Evolutionary conservation across 2,113 vertebrate species (phyloP).

Genomic region (Ictidomys tridecemlineatus): DNA sequence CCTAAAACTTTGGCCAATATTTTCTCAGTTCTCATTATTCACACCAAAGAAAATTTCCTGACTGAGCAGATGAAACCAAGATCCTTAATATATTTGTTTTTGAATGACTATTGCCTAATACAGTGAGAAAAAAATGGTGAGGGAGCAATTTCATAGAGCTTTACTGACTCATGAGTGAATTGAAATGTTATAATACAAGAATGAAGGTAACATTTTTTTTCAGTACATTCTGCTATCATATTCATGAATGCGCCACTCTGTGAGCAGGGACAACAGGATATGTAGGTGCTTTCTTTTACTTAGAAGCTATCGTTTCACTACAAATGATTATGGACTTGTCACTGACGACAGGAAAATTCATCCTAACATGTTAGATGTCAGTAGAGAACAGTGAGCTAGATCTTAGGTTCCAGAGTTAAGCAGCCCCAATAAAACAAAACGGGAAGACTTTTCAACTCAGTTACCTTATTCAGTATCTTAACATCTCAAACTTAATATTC

Average conservation of each 20-base stretch:
- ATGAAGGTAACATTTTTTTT: background rate
- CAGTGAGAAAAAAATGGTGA: background rate
- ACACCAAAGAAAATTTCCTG: background rate
- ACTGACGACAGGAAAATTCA: background rate
- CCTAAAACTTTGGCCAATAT: background rate
- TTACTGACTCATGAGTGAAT: background rate
- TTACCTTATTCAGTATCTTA: background rate
- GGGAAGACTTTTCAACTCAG: background rate
- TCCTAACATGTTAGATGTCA: background rate
- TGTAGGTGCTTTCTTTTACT: background rate
- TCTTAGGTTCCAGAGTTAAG: background rate
- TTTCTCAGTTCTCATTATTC: background rate
- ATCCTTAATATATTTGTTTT: background rate
- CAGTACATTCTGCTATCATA: background rate
- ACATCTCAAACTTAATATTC: background rate
- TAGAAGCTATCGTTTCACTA: background rate
- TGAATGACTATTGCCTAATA: background rate
- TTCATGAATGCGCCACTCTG: background rate
- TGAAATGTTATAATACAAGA: background rate
- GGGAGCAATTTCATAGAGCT: background rate
- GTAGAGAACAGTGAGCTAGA: background rate
- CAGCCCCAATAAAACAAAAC: too few relatives aligned
- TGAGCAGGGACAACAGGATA: background rate
- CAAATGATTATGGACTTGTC: background rate
- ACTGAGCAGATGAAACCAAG: background rate